Base-by-base conservation (phyloP, 2,888 invertebrate genomes). In the Sminthurinus aureus region DNA sequence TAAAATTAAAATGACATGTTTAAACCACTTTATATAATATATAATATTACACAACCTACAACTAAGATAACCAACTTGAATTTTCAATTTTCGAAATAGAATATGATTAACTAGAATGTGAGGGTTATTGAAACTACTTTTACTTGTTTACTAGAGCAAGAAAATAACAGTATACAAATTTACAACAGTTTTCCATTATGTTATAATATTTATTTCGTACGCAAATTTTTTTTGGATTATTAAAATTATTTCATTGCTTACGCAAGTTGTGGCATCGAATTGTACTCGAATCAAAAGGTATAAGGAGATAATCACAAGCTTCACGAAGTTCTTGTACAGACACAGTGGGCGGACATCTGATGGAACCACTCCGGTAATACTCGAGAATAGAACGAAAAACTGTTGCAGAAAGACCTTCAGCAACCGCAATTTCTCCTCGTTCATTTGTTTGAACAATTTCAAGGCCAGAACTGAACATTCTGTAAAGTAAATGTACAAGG, bases 281-380 rank as follows among this genome's bases (percentile, higher is more conserved):
- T 73, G 98, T 98, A 87, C 94, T 94, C 13, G 98, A 97, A 91
- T 98, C 98, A 90, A 99, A 99, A 18, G 99, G 99, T 90, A 99
- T 96, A 73, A 99, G 93, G 83, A 99, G 92, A 91, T 99, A 99
- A 91, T 99, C 99, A 90, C 99, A 99, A 24, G 99, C 99, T 91
- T 99, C 99, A 85, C 98, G 92, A 87, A 99, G 91, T 91, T 99
- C 99, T 89, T 97, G 97, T 69, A 99, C 98, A 0, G 97, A 95
- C 0, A 99, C 97, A 0, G 96, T 95, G 0, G 98, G 97, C 0
- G 99, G 99, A 90, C 99, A 99, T 66, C 96, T 93, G 87, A 99
- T 97, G 64, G 95, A 92, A 3, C 98, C 98, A 22, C 95, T 95
- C 85, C 96, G 94, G 91, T 98, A 99, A 91, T 94, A 99, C 89